Evolutionary conservation across 2,113 vertebrate genomes (phyloP), one percentile per base, ranked within the genome.

Genomic region (Pyrgilauda ruficollis): DNA sequence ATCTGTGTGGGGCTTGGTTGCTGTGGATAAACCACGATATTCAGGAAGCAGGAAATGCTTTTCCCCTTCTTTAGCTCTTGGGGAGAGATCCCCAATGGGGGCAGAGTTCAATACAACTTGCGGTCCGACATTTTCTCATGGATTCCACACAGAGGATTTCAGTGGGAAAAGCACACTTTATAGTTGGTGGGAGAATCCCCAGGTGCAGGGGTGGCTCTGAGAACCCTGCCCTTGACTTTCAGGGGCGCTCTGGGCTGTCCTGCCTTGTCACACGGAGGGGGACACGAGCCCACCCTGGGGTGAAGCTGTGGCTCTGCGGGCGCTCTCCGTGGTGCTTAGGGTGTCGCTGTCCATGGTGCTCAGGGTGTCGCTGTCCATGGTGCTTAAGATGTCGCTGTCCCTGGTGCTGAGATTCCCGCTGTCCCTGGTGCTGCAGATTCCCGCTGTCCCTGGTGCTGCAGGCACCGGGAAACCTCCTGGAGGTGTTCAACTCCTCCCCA

Each of bases 111-210:
- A 15, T 1, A 5, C 8, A 35, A 16, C 9, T 1, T 0, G 10
- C 7, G 15, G 0, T 9, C 5, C 14, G n/a, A 22, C 1, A 1
- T 5, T 35, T 72, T 49, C 8, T 26, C 46, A 6, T 0, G 1
- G 21, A 1, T 39, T 4, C 11, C 23, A 16, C 27, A 5, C 1
- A 5, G 13, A 33, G 18, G 0, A 12, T 24, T 69, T 44, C 0
- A 1, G 10, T 1, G n/a, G 5, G 11, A 30, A 17, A 26, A 37
- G 6, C 0, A 2, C 13, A 3, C n/a, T 69, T 3, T 18, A 23
- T 1, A 1, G 2, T 5, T 12, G 11, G 10, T 2, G 5, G 1
- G 4, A 24, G 30, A 53, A 16, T 8, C 7, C 13, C 7, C 30
- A 26, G n/a, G 23, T 1, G 4, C 11, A 2, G 11, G 27, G 16